Conservation (phyloP, 2,797 vertebrate genomes). For the Neosilurus hyrtlii region DNA sequence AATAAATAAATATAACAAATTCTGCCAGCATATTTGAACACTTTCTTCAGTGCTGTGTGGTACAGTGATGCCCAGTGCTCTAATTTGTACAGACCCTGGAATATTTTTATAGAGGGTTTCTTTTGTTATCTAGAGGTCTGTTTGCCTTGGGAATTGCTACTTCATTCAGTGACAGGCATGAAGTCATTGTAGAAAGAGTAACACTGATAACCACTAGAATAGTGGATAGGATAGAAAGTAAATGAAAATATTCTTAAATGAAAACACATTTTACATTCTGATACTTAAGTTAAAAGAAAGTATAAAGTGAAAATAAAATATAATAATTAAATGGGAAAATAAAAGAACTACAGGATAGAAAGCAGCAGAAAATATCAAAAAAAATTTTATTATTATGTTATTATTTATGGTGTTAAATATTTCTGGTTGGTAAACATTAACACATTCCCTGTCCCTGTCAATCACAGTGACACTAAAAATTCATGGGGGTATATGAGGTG, state of each 20-base stretch:
- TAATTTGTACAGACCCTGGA: neutral
- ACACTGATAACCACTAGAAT: too few species aligned
- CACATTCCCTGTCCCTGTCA: neutral
- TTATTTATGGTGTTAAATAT: neutral
- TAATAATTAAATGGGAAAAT: too few species aligned
- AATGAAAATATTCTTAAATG: too few species aligned
- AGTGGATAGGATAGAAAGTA: too few species aligned
- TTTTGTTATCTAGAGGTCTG: neutral
- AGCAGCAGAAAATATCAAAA: too few species aligned
- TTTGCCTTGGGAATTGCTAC: neutral
- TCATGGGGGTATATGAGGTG: neutral
- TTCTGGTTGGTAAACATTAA: neutral
- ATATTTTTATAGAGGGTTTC: neutral
- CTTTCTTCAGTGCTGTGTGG: neutral
- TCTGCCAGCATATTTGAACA: neutral
- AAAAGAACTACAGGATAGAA: too few species aligned
- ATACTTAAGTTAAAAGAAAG: too few species aligned
- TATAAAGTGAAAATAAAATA: too few species aligned
- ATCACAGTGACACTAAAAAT: neutral
- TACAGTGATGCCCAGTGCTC: neutral
- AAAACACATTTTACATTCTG: too few species aligned
- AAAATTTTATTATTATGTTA: too few species aligned
- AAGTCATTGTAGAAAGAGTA: neutral
- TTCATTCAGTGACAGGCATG: constrained; percentile 5
- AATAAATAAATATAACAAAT: too few species aligned